A percentile compares a stretch with the other conserved stretches of the same genome.
phyloP scores from a whole-genome alignment of 1,140 invertebrate species.

The Zeugodacus cucurbitae region DNA sequence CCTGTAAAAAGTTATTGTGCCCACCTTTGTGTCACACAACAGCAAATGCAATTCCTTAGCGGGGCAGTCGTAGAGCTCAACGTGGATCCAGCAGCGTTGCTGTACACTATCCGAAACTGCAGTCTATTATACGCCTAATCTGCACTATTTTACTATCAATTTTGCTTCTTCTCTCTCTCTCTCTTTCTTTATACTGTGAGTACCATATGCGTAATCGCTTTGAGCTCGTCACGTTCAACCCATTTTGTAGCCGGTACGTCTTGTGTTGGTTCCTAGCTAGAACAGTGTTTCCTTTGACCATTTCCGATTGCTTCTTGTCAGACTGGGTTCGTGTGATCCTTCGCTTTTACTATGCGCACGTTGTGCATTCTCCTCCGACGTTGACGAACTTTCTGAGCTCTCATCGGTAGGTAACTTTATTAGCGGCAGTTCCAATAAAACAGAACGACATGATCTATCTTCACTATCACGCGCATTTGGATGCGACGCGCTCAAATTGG shows the following conservation, averaged over 20 bases:
- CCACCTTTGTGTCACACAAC: slow-evolving; percentile 16
- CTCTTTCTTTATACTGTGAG: background rate
- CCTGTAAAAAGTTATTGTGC: slow-evolving; percentile 30
- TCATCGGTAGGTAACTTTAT: slow-evolving; percentile 56
- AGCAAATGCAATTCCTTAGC: slow-evolving; percentile 26
- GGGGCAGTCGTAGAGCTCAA: background rate
- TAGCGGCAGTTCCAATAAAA: slow-evolving; percentile 63
- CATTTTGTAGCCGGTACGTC: background rate
- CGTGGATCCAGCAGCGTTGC: background rate
- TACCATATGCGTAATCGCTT: background rate
- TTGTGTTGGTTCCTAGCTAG: slow-evolving; percentile 56
- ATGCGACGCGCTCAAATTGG: slow-evolving; percentile 48
- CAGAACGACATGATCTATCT: slow-evolving; percentile 51
- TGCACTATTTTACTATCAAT: background rate
- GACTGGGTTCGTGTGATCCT: slow-evolving; percentile 56
- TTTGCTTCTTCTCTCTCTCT: background rate
- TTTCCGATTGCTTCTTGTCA: slow-evolving; percentile 62
- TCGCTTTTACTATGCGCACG: slow-evolving; percentile 44
- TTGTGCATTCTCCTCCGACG: slow-evolving; percentile 43
- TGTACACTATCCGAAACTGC: background rate
- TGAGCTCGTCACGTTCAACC: background rate
- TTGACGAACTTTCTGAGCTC: slow-evolving; percentile 36
- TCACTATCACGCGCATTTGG: background rate
- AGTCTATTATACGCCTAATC: background rate
- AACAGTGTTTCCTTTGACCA: slow-evolving; percentile 66